Evolutionary conservation across 2,113 vertebrate genomes (phyloP), one percentile per base, ranked within the genome.

Genomic region (Microtus oregoni): DNA sequence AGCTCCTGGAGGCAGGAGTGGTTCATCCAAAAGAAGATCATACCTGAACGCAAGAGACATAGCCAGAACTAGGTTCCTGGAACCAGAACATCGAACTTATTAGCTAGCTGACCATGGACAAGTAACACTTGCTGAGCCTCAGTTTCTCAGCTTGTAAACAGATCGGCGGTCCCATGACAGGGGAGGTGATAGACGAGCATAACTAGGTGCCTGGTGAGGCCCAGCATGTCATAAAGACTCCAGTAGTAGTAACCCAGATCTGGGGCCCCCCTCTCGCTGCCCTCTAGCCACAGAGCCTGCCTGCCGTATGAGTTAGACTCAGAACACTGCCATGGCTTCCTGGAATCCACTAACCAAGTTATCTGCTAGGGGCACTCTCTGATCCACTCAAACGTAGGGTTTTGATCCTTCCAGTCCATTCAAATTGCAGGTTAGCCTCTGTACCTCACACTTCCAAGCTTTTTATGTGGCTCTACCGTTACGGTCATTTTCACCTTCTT

Each of bases 31-130:
- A 52, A 44, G 20, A 76, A 50, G 86, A 47, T 26, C 30, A 44
- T 50, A 3, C 35, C 2, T 1, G 17, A 30, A 68, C 9, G 24
- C 61, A 12, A 30, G 0, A 6, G 38, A 4, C 6, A 3, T 0
- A 12, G 35, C 63, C 9, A 79, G 35, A 81, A 38, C 4, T 3
- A 30, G 67, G 83, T 52, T 28, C 77, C 50, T 9, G 38, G 58
- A 47, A 61, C 32, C 91, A 82, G 50, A 75, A 7, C 41, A n/a
- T 30, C 35, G 35, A 24, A 47, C 26, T 28, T 72, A 61, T 22
- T 52, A 20, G 24, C 50, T 32, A 41, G 65, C 6, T 47, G 32
- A 22, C 32, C 38, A 3, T 12, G 4, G 5, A 3, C 55, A 65
- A 47, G 7, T 19, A 50, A 58, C 22, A 32, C 20, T 90, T 83